Evolutionary conservation across 2,797 vertebrate species (phyloP), one percentile per base, ranked within the genome.

Genomic region (Acridotheres tristis): DNA sequence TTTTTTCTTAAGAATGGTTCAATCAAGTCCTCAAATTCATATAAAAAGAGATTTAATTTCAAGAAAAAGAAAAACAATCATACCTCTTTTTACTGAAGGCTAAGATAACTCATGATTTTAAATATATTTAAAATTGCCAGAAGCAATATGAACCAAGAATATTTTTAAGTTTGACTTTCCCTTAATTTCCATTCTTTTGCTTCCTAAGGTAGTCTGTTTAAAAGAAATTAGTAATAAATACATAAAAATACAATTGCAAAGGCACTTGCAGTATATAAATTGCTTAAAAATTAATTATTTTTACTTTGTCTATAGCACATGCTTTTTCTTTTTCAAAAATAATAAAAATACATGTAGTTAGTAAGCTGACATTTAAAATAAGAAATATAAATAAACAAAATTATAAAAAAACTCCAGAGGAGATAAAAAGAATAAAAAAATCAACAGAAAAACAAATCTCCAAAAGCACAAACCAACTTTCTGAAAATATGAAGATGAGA

Each of bases 321-420:
- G 7, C 2, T 43, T 69, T 45, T 17, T 53, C 10, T 7, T 4
- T 73, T 53, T 85, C 4, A 51, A 23, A 62, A 75, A 34, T 36
- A 30, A 47, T 45, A 1, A 7, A 88, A 67, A 72, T 38, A 1
- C 13, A 48, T 30, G 5, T 8, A 13, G 20, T 27, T 61, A 50
- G 4, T 45, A 40, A 78, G 57, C 0, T 63, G 18, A 16, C 10
- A 67, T 86, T 43, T n/a, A 21, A 89, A 75, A 34, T 38, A 36
- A 51, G 1, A 69, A 71, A 13, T 50, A 22, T 4, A 57, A 57
- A 62, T 20, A 57, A 48, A n/a, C 11, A 29, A 5, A 54, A 15
- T 18, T 22, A 34, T 15, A 16, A 5, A 19, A 38, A 47, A 21
- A 36, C 0, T 3, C 5, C 22, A 54, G 3, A 66, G 4, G 1